Percentiles rank a stretch among this genome's conserved stretches.
Conservation (phyloP, 2,888 invertebrate species). For the Lithophane semibrunnea region DNA sequence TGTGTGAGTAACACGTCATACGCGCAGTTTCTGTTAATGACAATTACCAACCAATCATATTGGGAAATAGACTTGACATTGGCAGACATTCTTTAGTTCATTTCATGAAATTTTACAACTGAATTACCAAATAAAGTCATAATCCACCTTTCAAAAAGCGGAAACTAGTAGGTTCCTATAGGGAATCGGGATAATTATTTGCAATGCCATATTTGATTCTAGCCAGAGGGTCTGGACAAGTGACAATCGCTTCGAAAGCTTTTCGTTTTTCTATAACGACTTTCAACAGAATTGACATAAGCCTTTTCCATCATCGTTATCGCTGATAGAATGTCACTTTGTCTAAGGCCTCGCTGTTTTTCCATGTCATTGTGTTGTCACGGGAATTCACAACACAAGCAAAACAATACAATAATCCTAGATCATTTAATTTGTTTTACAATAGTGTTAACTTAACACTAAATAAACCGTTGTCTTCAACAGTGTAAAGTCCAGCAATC, state of each 20-base stretch:
- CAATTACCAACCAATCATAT: background rate
- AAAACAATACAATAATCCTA: background rate
- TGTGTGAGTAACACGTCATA: background rate
- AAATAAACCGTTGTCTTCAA: constrained; percentile 30
- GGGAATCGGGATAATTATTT: background rate
- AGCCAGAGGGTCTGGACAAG: no score
- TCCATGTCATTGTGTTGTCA: background rate
- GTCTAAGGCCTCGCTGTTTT: background rate
- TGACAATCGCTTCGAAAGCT: no score
- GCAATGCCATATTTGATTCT: background rate
- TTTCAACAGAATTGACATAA: no score
- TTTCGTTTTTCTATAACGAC: no score
- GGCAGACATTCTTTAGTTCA: no score
- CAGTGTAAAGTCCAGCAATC: constrained; percentile 62
- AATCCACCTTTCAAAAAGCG: background rate
- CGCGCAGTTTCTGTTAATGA: background rate
- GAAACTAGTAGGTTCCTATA: background rate
- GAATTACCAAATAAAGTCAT: background rate
- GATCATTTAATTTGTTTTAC: background rate
- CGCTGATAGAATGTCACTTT: no score
- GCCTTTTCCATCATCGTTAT: no score
- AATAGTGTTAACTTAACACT: constrained; percentile 29
- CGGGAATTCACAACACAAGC: background rate
- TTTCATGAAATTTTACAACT: background rate
- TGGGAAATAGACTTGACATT: background rate